Conservation (phyloP, 1,140 invertebrate species). For the Bacillus rossius region DNA sequence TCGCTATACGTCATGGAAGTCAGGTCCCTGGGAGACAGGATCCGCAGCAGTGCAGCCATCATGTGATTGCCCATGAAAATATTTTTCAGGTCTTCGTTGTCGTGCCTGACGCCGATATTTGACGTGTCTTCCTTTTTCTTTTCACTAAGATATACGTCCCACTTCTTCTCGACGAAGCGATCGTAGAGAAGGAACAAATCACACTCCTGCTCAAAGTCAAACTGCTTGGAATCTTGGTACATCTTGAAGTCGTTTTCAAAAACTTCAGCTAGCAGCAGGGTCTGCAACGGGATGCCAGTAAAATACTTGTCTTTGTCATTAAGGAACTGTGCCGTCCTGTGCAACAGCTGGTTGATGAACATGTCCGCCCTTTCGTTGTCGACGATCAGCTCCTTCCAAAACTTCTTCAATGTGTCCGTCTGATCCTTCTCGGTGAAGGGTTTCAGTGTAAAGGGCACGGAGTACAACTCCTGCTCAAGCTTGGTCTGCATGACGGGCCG, state of each 20-base stretch:
- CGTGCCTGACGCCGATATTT: neutral
- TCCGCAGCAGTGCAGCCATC: neutral
- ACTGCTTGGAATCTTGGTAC: neutral
- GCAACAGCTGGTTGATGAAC: neutral
- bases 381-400: neutral
- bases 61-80: slow-evolving; percentile 1
- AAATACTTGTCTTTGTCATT: slow-evolving; percentile 7
- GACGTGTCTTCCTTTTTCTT: neutral
- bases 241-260: neutral
- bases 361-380: neutral
- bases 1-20: neutral
- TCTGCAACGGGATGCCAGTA: slow-evolving; percentile 4
- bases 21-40: neutral
- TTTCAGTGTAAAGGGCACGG: neutral
- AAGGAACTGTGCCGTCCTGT: neutral
- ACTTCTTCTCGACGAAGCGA: slow-evolving; percentile 3
- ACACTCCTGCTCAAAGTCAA: neutral
- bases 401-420: neutral
- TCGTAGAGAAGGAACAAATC: neutral
- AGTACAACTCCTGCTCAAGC: slow-evolving; percentile 2
- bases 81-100: neutral
- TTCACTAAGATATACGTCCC: slow-evolving; percentile 4
- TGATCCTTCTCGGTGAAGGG: slow-evolving; percentile 9
- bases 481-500: neutral
- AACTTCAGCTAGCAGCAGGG: neutral